These are phyloP conservation scores for Plutella xylostella DNA, from an alignment of 2,888 invertebrate species.

Conservation along the genomic window DNA sequence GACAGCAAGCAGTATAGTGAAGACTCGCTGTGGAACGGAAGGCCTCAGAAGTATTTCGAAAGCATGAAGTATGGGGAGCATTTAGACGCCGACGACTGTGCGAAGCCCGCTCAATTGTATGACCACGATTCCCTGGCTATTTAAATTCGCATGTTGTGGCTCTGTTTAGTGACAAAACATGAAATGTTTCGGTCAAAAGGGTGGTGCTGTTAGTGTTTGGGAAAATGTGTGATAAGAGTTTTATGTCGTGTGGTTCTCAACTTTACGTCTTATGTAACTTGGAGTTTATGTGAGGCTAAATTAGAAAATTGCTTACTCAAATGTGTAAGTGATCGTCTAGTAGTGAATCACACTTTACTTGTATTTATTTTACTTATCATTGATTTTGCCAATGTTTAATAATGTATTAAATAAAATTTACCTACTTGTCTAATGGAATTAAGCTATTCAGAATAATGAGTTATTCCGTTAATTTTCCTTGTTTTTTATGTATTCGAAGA, in stretches of 20 bases:
- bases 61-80: slow-evolving; percentile 70
- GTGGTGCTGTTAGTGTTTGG: slow-evolving; percentile 2
- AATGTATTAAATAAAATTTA: background rate
- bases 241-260: background rate
- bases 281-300: background rate
- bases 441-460: too few relatives aligned
- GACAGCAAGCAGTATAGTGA: slow-evolving; percentile 40
- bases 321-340: too few relatives aligned
- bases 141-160: too few relatives aligned
- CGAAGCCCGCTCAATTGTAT: slow-evolving; percentile 25
- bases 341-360: too few relatives aligned
- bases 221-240: slow-evolving; percentile 4
- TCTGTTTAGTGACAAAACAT: slow-evolving; percentile 2
- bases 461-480: too few relatives aligned
- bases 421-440: too few relatives aligned
- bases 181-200: slow-evolving; percentile 6
- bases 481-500: too few relatives aligned
- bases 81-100: slow-evolving; percentile 12
- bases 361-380: too few relatives aligned
- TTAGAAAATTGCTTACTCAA: too few relatives aligned
- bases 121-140: slow-evolving; percentile 47
- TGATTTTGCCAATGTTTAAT: too few relatives aligned
- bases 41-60: slow-evolving; percentile 72
- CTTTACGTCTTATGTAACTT: background rate
- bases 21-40: slow-evolving; percentile 69